Evolutionary conservation across 2,797 vertebrate genomes (phyloP), one percentile per base, ranked within the genome.

Genomic region (Tympanoctomys barrerae): DNA sequence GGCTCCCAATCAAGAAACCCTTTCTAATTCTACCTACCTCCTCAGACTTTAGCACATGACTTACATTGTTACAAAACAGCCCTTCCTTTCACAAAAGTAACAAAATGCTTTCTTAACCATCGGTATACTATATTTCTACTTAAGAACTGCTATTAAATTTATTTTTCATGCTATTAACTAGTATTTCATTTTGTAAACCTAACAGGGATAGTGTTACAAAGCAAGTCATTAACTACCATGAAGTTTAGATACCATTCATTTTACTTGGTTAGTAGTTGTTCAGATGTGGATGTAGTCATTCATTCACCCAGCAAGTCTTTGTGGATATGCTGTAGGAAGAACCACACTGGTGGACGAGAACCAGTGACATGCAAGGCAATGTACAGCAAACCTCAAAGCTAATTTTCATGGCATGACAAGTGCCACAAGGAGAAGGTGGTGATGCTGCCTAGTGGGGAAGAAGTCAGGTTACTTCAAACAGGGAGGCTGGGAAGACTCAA

Each of bases 11-110:
- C 66, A 77, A 46, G 24, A 71, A 66, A 70, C 46, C 80, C 78
- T 75, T 54, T 42, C 6, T 54, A 26, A 28, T 86, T 85, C 52
- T 42, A 79, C 77, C 21, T 33, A 82, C 57, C 91, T 71, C 78
- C 82, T 83, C 18, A 19, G 39, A 61, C 70, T 57, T 1, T 3
- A 7, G 73, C 87, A 71, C 12, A 77, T 8, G 75, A 87, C 75
- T 39, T 14, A n/a, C 21, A 59, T 89, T 87, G 90, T 57, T 46
- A 70, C 22, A 52, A 82, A 52, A 57, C 4, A 18, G 33, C 49
- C n/a, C 13, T 71, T 66, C 8, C 49, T 89, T 90, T 21, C 94
- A 95, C 88, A 92, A 71, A 93, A 96, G 61, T 24, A 87, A 94
- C 80, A 84, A 90, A 26, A 7, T 0, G 0, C 49, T 62, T 89